phyloP scores from a whole-genome alignment of 2,888 invertebrate species.

The Tinea pellionella region DNA sequence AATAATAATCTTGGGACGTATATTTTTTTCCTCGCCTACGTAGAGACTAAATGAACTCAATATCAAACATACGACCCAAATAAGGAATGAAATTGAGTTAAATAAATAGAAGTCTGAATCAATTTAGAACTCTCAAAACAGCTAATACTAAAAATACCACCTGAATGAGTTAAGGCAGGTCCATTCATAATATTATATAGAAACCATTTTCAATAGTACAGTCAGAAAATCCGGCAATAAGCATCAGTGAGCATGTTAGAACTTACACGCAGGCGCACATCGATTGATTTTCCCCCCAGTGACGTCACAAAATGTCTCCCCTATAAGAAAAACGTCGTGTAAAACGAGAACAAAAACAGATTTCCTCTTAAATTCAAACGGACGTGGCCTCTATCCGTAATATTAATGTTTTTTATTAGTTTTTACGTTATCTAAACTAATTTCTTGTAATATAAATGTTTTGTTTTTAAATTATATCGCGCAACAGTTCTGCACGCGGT shows the following conservation, averaged over 20 bases:
- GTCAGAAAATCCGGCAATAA: background rate
- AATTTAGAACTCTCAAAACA: background rate
- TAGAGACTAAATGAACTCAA: too few relatives aligned
- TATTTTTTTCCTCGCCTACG: too few relatives aligned
- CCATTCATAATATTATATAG: conserved; percentile 60
- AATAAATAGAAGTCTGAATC: too few relatives aligned
- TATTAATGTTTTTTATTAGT: conserved; percentile 12
- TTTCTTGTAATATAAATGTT: background rate
- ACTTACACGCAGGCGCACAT: conserved; percentile 40
- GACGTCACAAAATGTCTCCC: conserved; percentile 58
- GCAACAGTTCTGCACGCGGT: conserved; percentile 1
- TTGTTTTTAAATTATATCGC: background rate
- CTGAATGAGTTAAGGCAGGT: conserved; percentile 42
- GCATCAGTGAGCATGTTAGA: too few relatives aligned
- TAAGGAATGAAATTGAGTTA: too few relatives aligned
- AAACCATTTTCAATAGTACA: conserved; percentile 34
- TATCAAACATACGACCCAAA: too few relatives aligned
- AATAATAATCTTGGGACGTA: too few relatives aligned
- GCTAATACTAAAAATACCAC: conserved; percentile 39
- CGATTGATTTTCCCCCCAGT: conserved; percentile 49
- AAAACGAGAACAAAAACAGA: conserved; percentile 13
- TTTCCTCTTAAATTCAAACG: conserved; percentile 16
- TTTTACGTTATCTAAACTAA: too few relatives aligned
- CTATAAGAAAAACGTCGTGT: conserved; percentile 3
- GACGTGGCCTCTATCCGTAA: conserved; percentile 8